Conservation (phyloP, 2,888 invertebrate genomes). For the Unio pictorum region DNA sequence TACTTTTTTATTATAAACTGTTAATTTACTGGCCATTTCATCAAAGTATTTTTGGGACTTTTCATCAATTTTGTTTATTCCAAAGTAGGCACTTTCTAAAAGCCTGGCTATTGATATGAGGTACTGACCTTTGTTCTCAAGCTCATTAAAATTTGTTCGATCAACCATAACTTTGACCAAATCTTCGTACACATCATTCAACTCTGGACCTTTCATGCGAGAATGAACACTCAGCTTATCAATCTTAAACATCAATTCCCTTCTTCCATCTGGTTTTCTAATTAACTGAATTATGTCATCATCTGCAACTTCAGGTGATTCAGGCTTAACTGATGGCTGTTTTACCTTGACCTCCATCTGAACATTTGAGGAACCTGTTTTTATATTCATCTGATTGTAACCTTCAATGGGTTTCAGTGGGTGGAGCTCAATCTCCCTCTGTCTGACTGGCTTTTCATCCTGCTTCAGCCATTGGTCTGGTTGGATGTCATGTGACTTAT, state of each 20-base stretch:
- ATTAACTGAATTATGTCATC: slow-evolving; percentile 37
- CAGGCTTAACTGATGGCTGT: slow-evolving; percentile 5
- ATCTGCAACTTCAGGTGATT: slow-evolving; percentile 11
- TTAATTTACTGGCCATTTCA: slow-evolving; percentile 43
- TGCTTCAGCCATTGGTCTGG: slow-evolving; percentile 1
- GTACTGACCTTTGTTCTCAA: slow-evolving; percentile 48
- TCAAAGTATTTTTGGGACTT: slow-evolving; percentile 39
- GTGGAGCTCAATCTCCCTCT: slow-evolving; percentile 7
- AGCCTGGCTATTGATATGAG: slow-evolving; percentile 54
- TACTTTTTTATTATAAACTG: slow-evolving; percentile 20
- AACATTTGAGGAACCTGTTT: slow-evolving; percentile 27
- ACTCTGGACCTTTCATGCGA: slow-evolving; percentile 21
- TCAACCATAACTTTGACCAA: slow-evolving; percentile 47
- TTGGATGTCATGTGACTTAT: slow-evolving; percentile 4
- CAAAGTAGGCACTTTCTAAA: slow-evolving; percentile 55
- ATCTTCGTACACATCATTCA: slow-evolving; percentile 56
- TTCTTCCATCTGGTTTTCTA: slow-evolving; percentile 46
- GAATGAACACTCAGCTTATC: slow-evolving; percentile 22
- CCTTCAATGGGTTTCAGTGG: slow-evolving; percentile 3
- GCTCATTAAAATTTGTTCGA: slow-evolving; percentile 52
- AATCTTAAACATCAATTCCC: slow-evolving; percentile 45
- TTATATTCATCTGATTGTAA: background rate
- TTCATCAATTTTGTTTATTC: slow-evolving; percentile 34
- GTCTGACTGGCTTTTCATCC: slow-evolving; percentile 2
- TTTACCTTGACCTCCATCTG: slow-evolving; percentile 24